Conservation (phyloP, 2,797 vertebrate genomes). For the Lacerta viridis region DNA sequence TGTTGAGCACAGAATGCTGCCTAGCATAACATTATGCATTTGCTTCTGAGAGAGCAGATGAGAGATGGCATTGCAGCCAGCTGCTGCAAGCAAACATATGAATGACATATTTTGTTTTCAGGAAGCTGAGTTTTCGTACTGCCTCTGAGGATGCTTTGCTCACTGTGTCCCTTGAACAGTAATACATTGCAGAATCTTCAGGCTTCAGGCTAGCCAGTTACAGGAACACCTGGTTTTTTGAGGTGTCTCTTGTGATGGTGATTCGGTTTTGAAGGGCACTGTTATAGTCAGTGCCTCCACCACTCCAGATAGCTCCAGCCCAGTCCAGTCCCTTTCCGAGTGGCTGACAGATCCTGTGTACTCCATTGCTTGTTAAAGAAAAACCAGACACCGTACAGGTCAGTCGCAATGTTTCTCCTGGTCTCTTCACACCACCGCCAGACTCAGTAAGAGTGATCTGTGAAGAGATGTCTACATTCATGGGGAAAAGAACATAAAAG, state of each 20-base stretch:
- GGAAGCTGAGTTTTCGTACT: background rate
- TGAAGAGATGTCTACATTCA: background rate
- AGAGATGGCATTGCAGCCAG: background rate
- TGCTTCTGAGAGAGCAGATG: background rate
- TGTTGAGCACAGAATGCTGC: too few relatives aligned
- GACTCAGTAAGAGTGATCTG: background rate
- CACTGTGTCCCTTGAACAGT: slow-evolving; percentile 16
- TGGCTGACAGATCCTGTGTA: background rate
- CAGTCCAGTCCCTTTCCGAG: background rate
- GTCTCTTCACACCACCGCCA: background rate
- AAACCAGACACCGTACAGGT: background rate
- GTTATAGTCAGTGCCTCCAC: background rate
- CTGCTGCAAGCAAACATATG: background rate
- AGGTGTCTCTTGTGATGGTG: slow-evolving; percentile 11
- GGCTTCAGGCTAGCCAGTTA: background rate
- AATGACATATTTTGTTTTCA: background rate
- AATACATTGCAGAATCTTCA: slow-evolving; percentile 40
- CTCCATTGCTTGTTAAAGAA: background rate
- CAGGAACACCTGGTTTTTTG: slow-evolving; percentile 7
- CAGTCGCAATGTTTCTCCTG: background rate
- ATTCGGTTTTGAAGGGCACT: background rate
- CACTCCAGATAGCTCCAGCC: background rate
- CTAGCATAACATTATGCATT: too few relatives aligned
- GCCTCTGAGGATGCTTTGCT: background rate
- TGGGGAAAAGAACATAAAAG: background rate